phyloP scores from a whole-genome alignment of 23 tunicate genomes.

The Trididemnum clinides region DNA sequence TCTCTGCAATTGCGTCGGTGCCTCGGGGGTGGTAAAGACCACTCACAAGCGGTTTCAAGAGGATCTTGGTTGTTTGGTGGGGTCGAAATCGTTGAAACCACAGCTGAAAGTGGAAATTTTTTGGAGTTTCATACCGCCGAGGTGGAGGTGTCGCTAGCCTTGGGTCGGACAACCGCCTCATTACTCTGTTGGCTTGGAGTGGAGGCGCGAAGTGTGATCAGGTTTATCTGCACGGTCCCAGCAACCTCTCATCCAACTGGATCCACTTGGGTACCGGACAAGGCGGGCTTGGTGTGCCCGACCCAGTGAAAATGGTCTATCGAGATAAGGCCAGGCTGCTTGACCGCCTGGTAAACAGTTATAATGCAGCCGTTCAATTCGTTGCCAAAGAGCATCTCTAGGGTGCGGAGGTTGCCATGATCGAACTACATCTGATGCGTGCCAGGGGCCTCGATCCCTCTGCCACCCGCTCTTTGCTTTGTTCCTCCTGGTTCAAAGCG shows the following conservation, averaged over 20 bases:
- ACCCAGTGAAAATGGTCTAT: no score
- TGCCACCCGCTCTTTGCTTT: no score
- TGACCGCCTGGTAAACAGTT: background rate
- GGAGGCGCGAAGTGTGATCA: no score
- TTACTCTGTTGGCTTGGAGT: no score
- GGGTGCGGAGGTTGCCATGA: background rate
- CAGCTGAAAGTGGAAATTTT: background rate
- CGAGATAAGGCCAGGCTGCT: background rate
- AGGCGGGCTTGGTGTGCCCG: slow-evolving; percentile 24
- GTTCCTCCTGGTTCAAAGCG: no score
- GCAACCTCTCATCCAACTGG: background rate
- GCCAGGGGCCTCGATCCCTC: no score
- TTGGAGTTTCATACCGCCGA: background rate
- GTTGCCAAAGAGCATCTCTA: background rate
- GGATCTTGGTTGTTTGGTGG: background rate
- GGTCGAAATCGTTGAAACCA: slow-evolving; percentile 15
- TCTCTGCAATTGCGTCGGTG: background rate
- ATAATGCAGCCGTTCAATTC: background rate
- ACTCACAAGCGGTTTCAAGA: background rate
- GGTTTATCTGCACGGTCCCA: slow-evolving; percentile 29
- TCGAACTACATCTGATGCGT: background rate
- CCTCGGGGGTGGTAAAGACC: background rate
- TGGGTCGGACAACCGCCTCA: no score
- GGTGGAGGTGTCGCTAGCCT: background rate
- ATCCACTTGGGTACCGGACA: background rate